A percentile compares a stretch with the other conserved stretches of the same genome.
These are phyloP conservation scores for Drosophila gunungcola DNA, from an alignment of 1,140 invertebrate species.

Conservation along the genomic window DNA sequence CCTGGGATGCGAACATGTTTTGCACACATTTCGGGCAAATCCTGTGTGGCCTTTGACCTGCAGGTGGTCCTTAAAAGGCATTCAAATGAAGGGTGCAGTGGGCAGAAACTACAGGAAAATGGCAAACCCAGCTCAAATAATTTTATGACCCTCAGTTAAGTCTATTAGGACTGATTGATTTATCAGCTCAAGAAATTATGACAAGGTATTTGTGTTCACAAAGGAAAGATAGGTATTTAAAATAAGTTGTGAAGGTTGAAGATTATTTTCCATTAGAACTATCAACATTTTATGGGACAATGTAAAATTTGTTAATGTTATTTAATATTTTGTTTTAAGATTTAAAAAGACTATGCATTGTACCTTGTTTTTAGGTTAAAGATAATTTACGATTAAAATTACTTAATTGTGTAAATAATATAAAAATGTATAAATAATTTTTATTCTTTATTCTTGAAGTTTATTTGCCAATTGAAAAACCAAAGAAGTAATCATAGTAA, in stretches of 20 bases:
- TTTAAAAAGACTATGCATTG: too few relatives aligned
- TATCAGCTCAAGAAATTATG: neutral
- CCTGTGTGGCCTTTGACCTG: conserved; percentile 49
- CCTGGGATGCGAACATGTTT: conserved; percentile 50
- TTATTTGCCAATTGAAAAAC: too few relatives aligned
- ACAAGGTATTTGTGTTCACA: neutral
- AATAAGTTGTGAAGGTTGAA: neutral
- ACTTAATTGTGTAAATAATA: too few relatives aligned
- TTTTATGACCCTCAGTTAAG: conserved; percentile 6
- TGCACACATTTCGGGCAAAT: conserved; percentile 60
- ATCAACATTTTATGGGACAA: too few relatives aligned
- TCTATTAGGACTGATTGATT: conserved; percentile 22
- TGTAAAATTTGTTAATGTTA: too few relatives aligned
- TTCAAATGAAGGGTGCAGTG: conserved; percentile 22
- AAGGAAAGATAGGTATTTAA: neutral
- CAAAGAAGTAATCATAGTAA: neutral
- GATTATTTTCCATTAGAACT: neutral
- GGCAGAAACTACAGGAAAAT: neutral
- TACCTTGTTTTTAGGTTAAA: too few relatives aligned
- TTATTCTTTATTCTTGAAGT: too few relatives aligned
- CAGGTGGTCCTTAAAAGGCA: conserved; percentile 46
- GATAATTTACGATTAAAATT: too few relatives aligned
- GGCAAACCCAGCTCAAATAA: conserved; percentile 4
- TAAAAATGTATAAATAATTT: too few relatives aligned
- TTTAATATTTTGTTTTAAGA: too few relatives aligned